Base-by-base conservation (phyloP, 2,797 vertebrate species). In the Lepidocolaptes lacrymiger region DNA sequence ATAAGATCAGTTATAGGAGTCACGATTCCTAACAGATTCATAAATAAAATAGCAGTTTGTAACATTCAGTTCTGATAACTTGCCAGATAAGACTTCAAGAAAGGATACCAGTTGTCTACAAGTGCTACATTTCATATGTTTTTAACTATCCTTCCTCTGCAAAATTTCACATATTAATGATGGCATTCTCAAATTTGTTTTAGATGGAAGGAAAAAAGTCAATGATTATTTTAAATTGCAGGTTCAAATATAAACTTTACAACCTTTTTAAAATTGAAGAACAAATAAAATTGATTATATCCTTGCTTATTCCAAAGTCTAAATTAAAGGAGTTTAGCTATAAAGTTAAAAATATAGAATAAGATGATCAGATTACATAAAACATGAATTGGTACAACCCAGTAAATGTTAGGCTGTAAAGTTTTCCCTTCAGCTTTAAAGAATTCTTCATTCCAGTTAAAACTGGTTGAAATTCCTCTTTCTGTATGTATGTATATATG, bases 11-110 rank as follows among this genome's bases (percentile, higher is more conserved):
- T 79, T 89, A 23, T 84, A 79, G 23, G n/a, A 91, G 44, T 83
- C 82, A 86, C 5, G 4, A 72, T 90, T 92, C 68, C 56, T 85
- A 93, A 66, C 44, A 93, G 85, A 94, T 91, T 80, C 61, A 79
- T 93, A 95, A 95, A 96, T 88, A 95, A 92, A 93, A 93, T 30
- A 69, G 20, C 30, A 58, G 55, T 96, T 93, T 93, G 88, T 89
- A 88, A 61, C 59, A 32, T 62, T 74, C 26, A 61, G 10, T 80
- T 93, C 63, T 91, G 56, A 85, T 49, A 84, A 9, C 14, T 84
- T 96, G 84, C 89, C 91, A 96, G 82, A 89, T 82, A 88, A 86
- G 63, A 20, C 63, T 67, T 82, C 15, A 61, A 39, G 69, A 92
- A 91, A 93, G 76, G 37, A 96, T 63, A 90, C 56, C 63, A 78